These are phyloP conservation scores for Cryptus armator DNA, from an alignment of 2,888 invertebrate genomes.

Conservation along the genomic window DNA sequence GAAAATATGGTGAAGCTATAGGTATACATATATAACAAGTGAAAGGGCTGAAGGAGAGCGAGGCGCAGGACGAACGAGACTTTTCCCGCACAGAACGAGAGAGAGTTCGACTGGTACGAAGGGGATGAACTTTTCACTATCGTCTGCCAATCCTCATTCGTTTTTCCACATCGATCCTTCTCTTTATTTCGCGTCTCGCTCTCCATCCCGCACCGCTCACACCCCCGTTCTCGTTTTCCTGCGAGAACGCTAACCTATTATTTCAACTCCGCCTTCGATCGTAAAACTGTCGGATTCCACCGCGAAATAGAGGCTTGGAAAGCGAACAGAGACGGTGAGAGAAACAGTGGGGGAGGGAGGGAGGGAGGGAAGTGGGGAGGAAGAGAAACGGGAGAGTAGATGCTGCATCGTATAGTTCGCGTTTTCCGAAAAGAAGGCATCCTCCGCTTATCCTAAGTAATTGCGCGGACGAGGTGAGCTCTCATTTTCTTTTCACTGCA, in stretches of 20 bases:
- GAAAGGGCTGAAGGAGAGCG: background rate
- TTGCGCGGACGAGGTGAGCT: slow-evolving; percentile 50
- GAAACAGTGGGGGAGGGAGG: background rate
- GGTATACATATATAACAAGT: background rate
- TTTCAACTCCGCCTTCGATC: slow-evolving; percentile 62
- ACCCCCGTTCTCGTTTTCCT: slow-evolving; percentile 47
- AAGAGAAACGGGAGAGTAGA: slow-evolving; percentile 28
- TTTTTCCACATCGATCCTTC: slow-evolving; percentile 48
- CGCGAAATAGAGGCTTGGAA: slow-evolving; percentile 61
- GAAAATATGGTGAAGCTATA: slow-evolving; percentile 30
- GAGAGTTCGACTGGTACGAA: slow-evolving; percentile 15
- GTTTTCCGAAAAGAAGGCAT: slow-evolving; percentile 50
- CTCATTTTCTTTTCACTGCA: slow-evolving; percentile 55
- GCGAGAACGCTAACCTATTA: slow-evolving; percentile 61
- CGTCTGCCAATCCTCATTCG: slow-evolving; percentile 57
- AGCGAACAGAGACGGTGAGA: slow-evolving; percentile 11
- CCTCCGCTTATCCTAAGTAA: slow-evolving; percentile 65
- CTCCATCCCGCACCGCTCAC: background rate
- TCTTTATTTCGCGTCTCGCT: slow-evolving; percentile 6
- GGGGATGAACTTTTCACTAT: slow-evolving; percentile 59
- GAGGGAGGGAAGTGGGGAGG: slow-evolving; percentile 21
- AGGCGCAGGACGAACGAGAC: slow-evolving; percentile 11
- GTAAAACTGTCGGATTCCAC: slow-evolving; percentile 68
- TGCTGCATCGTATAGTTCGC: slow-evolving; percentile 42
- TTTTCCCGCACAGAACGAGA: background rate